phyloP scores from a whole-genome alignment of 2,888 invertebrate species.

The Cenopis cana region DNA sequence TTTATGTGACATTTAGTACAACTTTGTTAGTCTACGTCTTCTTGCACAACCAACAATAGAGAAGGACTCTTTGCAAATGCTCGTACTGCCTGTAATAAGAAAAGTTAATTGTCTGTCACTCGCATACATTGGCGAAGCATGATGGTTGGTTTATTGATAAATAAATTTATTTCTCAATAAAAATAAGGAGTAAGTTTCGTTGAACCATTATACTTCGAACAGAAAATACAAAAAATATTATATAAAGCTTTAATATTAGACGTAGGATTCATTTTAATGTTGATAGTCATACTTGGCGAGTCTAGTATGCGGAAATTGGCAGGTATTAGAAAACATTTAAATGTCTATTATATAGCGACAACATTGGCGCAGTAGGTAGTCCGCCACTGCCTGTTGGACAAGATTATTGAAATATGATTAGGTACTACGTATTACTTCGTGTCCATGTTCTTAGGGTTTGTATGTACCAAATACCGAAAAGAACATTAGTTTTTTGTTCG shows the following conservation, averaged over 20 bases:
- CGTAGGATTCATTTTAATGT: constrained; percentile 12
- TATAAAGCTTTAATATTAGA: constrained; percentile 6
- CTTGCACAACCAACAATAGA: neutral
- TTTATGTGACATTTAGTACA: constrained; percentile 19
- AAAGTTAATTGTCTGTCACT: constrained; percentile 35
- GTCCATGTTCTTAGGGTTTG: neutral
- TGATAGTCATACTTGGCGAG: constrained; percentile 9
- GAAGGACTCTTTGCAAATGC: constrained; percentile 5
- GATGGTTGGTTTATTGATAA: constrained; percentile 8
- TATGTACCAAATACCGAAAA: neutral
- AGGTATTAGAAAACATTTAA: constrained; percentile 25
- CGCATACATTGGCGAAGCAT: constrained; percentile 23
- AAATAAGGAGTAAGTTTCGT: neutral
- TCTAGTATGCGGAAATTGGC: constrained; percentile 4
- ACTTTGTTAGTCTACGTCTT: constrained; percentile 13
- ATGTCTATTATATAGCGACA: neutral
- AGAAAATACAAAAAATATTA: neutral
- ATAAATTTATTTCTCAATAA: neutral
- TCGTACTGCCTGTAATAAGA: constrained; percentile 15
- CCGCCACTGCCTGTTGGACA: constrained; percentile 19
- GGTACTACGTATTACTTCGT: neutral
- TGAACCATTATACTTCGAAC: neutral
- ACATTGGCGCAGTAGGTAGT: constrained; percentile 33
- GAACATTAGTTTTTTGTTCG: neutral
- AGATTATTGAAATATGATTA: constrained; percentile 23